Base-by-base conservation (phyloP, 2,797 vertebrate species). In the Cottoperca gobio region DNA sequence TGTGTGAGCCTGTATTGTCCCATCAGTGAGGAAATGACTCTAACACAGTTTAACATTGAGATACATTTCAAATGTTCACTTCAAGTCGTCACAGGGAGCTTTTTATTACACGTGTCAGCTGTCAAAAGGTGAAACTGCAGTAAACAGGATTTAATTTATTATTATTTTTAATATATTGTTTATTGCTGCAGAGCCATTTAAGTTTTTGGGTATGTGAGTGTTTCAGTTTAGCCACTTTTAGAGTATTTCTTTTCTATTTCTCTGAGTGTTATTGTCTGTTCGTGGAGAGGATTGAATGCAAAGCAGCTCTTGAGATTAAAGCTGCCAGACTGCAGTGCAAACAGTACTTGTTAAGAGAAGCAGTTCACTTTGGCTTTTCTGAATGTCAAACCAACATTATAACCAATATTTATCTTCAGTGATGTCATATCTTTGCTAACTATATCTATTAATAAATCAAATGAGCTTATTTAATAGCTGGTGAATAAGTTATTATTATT, bases 1-100 rank as follows among this genome's bases (percentile, higher is more conserved):
- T 64, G 43, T 66, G 76, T 26, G 40, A 42, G 40, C 42, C 40
- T 42, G 69, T 69, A 24, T 74, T 17, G 6, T 11, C 37, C 8
- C 11, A 33, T 53, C 19, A 76, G n/a, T 57, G 31, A 21, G 50
- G 24, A 76, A 68, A 66, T 33, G 5, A 33, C 31, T 58, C 46
- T 31, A 21, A 64, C 13, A 35, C 24, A 24, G 45, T 63, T 69
- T 62, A 23, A 37, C 13, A 35, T 33, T 3, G 31, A 35, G 23
- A 55, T 67, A 58, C 6, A 1, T 37, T 57, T 21, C 5, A 39
- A n/a, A 65, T 49, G 45, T 26, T 6, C 13, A 69, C 13, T 11
- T 12, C 4, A 50, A 48, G 49, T 33, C 12, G 0, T 48, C 12
- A 52, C 26, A 40, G 0, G 19, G 8, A 40, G 19, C 6, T 67